Evolutionary conservation across 2,888 invertebrate genomes (phyloP), one percentile per base, ranked within the genome.

Genomic region (Crioceris asparagi): DNA sequence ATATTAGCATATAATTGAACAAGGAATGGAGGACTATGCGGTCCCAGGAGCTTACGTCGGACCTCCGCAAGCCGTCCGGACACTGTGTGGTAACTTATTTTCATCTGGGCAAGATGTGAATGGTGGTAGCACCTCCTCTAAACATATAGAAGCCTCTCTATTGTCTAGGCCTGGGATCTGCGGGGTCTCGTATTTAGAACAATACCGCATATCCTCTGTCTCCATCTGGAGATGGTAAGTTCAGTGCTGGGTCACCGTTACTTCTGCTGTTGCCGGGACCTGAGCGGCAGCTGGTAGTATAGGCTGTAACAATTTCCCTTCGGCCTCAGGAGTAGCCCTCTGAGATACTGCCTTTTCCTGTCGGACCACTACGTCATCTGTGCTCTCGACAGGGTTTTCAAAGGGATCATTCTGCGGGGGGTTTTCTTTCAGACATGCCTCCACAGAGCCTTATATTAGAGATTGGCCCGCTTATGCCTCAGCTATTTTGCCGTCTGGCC

Each of bases 21-120:
- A 30, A 26, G 8, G 29, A 17, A 0, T 35, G 39, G 43, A 51
- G 41, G 19, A 43, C 38, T 35, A 31, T 19, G 29, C 18, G 34
- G n/a, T n/a, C n/a, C n/a, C n/a, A n/a, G n/a, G n/a, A n/a, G 1
- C 4, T 16, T 0, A 57, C n/a, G 37, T 55, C 44, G 1, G 6
- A 2, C 14, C 40, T 46, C 19, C 39, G 27, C 1, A 56, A 5
- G 0, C 50, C 52, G 25, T 56, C 54, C 2, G 44, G 47, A 0
- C 55, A 55, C 1, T 53, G 39, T 3, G 53, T 51, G 1, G 51
- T 41, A 7, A 39, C 35, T 2, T 10, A n/a, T 11, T 16, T 47
- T 52, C 1, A 45, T 47, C n/a, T 40, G 41, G 4, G 34, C n/a
- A n/a, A n/a, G n/a, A n/a, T n/a, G n/a, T n/a, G n/a, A n/a, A n/a